Evolutionary conservation across 2,113 vertebrate genomes (phyloP), one percentile per base, ranked within the genome.

Genomic region (Nesospiza acunhae): DNA sequence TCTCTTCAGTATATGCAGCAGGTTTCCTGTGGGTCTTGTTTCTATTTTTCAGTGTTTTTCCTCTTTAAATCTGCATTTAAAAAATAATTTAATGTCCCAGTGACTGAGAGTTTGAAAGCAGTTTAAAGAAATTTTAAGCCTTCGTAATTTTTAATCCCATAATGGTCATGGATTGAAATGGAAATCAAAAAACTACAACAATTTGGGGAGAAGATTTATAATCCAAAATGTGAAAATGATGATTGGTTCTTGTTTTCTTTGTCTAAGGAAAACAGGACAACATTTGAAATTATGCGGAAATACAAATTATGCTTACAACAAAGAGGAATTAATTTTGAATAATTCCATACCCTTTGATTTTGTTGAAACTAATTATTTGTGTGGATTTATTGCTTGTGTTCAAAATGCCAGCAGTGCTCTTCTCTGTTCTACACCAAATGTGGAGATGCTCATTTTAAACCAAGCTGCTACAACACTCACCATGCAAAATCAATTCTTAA

Each of bases 121-220:
- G 64, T 93, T 94, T 91, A 88, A 77, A 95, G 81, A 94, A 93
- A 89, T 42, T 74, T 77, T 88, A 97, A 95, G 89, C 63, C 66
- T 68, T 62, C 0, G 0, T 42, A 52, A 56, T 87, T 89, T 93
- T 68, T 93, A 95, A 95, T 95, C 62, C 76, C 47, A 70, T 94
- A 90, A 87, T 84, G 87, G 64, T 83, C 84, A 90, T 75, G 62
- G 79, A 52, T 89, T 90, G 73, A 86, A 94, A 95, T 75, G 46
- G 89, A 94, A 95, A 90, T 90, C 73, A 79, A 90, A 92, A 91
- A 93, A 22, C 47, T 47, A 47, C 47, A 23, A 47, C 47, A 42
- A 73, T 94, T 55, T 70, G 44, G 35, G 31, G 30, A 63, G 56
- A 72, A 87, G 69, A 89, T 50, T 93, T 92, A n/a, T 90, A 94